These are phyloP conservation scores for Patella depressa DNA, from an alignment of 2,888 invertebrate genomes.

Conservation along the genomic window DNA sequence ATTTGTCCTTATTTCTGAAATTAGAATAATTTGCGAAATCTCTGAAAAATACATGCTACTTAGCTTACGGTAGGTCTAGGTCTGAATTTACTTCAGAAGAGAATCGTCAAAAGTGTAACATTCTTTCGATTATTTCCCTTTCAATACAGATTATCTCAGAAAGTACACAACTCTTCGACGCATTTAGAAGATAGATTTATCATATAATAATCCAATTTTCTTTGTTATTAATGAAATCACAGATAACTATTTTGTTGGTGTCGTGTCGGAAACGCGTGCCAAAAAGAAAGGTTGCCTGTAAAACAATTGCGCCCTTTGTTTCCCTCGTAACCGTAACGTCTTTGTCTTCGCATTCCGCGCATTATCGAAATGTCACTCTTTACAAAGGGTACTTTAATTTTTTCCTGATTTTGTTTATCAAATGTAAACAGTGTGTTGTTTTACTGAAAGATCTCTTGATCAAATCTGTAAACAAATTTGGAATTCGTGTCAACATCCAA, in stretches of 20 bases:
- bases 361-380: background rate
- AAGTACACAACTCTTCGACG: too few species aligned
- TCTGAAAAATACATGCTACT: too few species aligned
- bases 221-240: too few species aligned
- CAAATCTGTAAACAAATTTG: background rate
- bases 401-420: constrained; percentile 1
- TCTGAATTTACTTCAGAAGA: too few species aligned
- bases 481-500: background rate
- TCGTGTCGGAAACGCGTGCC: background rate
- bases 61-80: too few species aligned
- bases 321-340: background rate
- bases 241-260: background rate
- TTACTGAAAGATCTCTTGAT: background rate
- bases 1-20: too few species aligned
- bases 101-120: too few species aligned
- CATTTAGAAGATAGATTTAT: too few species aligned
- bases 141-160: too few species aligned
- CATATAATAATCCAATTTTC: too few species aligned
- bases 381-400: background rate
- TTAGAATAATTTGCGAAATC: too few species aligned
- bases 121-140: too few species aligned
- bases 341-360: background rate
- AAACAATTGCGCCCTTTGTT: background rate
- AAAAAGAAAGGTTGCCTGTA: background rate
- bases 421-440: background rate